A percentile compares a stretch with the other conserved stretches of the same genome.
Evolutionary conservation across 2,888 invertebrate species (phyloP).

Genomic region (Macrosiphum euphorbiae): DNA sequence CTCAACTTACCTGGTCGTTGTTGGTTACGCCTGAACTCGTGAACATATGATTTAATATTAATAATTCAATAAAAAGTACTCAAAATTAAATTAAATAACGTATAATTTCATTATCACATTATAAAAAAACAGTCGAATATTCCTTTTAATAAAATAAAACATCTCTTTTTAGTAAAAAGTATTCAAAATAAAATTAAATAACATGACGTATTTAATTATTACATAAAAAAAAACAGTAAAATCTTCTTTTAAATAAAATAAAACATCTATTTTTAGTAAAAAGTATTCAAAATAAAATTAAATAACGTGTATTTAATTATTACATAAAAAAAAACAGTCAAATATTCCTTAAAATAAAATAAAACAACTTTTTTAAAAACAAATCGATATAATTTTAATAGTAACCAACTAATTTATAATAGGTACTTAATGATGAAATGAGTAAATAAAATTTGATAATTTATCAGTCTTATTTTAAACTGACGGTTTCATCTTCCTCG

Average conservation of each 20-base stretch:
- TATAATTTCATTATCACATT: not conserved
- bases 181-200: slow-evolving; percentile 9
- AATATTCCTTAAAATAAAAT: slow-evolving; percentile 27
- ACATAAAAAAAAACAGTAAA: not conserved
- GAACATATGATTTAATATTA: slow-evolving; percentile 20
- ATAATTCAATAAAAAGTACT: slow-evolving; percentile 22
- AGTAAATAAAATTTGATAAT: not conserved
- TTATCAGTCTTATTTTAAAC: slow-evolving; percentile 16
- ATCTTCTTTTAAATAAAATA: slow-evolving; percentile 37
- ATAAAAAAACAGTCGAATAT: not conserved
- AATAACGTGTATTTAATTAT: slow-evolving; percentile 5
- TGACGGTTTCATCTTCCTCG: slow-evolving; percentile 39
- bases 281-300: slow-evolving; percentile 8
- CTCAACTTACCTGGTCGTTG: slow-evolving; percentile 18
- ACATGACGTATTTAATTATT: not conserved
- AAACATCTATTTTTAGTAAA: slow-evolving; percentile 12
- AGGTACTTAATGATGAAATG: not conserved
- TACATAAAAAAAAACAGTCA: slow-evolving; percentile 18
- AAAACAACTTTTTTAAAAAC: not conserved
- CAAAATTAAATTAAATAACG: not conserved
- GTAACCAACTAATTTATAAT: not conserved
- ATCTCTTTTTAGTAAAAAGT: slow-evolving; percentile 14
- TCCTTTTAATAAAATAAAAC: slow-evolving; percentile 40
- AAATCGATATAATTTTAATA: slow-evolving; percentile 15
- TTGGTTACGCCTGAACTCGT: slow-evolving; percentile 17